A percentile compares a stretch with the other conserved stretches of the same genome.
Evolutionary conservation across 2,888 invertebrate genomes (phyloP).

Genomic region (Pharmacophagus antenor): DNA sequence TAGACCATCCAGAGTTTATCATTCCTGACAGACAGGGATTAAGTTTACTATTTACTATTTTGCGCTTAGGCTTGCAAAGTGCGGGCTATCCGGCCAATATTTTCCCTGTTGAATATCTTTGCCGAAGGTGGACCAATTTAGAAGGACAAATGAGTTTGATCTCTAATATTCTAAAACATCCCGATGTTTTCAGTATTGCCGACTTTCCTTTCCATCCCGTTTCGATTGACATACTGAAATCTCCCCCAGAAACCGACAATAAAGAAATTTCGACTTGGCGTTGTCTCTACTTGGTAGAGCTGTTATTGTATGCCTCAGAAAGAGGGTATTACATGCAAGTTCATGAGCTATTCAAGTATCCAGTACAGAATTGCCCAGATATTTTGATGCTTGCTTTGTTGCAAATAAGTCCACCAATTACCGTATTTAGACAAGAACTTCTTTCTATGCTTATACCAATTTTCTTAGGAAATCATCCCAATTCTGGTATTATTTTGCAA

Average conservation of each 20-base stretch:
- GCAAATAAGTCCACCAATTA: conserved; percentile 91
- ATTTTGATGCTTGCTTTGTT: conserved; percentile 93
- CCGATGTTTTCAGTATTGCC: conserved; percentile 96
- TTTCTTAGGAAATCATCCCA: conserved; percentile 97
- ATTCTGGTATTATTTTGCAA: conserved; percentile 97
- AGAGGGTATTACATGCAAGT: conserved; percentile 91
- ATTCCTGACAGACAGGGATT: conserved; percentile 93
- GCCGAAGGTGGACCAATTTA: conserved; percentile 94
- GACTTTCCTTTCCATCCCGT: conserved; percentile 95
- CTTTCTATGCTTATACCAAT: conserved; percentile 93
- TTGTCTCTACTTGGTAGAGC: conserved; percentile 94
- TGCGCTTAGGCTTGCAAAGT: conserved; percentile 89
- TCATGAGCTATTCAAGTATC: conserved; percentile 94
- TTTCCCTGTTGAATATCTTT: conserved; percentile 94
- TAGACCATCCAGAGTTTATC: conserved; percentile 95
- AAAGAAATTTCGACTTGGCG: conserved; percentile 97
- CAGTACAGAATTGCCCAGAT: conserved; percentile 96
- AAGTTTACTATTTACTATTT: conserved; percentile 89
- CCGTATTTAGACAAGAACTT: conserved; percentile 91
- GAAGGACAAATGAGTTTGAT: conserved; percentile 96
- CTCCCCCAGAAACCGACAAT: conserved; percentile 96
- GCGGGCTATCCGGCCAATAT: conserved; percentile 85
- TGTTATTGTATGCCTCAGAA: conserved; percentile 92
- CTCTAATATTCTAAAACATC: conserved; percentile 91
- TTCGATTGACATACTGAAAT: conserved; percentile 93